A percentile compares a stretch with the other conserved stretches of the same genome.
Conservation (phyloP, 2,797 vertebrate genomes). For the Pitangus sulphuratus region DNA sequence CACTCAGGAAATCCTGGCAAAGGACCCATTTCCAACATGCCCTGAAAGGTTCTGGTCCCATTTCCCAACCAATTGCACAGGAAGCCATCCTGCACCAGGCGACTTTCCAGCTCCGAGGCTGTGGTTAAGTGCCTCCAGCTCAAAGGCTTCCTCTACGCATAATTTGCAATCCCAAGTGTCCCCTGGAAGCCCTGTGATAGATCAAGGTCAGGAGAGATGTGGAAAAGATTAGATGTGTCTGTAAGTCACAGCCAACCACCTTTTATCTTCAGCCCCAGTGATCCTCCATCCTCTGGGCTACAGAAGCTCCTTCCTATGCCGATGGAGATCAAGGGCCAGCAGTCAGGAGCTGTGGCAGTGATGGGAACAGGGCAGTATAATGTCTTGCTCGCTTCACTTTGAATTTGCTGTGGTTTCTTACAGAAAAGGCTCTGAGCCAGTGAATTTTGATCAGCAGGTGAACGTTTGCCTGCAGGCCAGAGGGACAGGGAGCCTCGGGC, state of each 20-base stretch:
- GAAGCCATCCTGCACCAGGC: accelerated
- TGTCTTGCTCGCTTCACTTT: not conserved
- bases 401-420: not conserved
- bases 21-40: not conserved
- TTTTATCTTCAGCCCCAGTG: not conserved
- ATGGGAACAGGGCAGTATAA: not conserved
- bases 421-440: not conserved
- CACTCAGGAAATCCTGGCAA: not conserved
- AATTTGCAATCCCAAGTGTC: not conserved
- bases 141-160: not conserved
- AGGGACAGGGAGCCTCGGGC: not conserved
- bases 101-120: not conserved
- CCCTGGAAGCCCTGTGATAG: not conserved
- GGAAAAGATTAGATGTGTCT: not conserved
- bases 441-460: not conserved
- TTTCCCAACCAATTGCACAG: not conserved
- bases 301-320: not conserved
- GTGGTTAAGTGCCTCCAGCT: not conserved
- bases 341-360: not conserved
- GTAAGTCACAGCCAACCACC: not conserved
- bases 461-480: not conserved
- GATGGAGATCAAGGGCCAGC: not conserved
- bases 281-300: not conserved
- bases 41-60: not conserved
- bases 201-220: not conserved